Conservation (phyloP, 1,140 invertebrate species). For the Leptopilina boulardi region DNA sequence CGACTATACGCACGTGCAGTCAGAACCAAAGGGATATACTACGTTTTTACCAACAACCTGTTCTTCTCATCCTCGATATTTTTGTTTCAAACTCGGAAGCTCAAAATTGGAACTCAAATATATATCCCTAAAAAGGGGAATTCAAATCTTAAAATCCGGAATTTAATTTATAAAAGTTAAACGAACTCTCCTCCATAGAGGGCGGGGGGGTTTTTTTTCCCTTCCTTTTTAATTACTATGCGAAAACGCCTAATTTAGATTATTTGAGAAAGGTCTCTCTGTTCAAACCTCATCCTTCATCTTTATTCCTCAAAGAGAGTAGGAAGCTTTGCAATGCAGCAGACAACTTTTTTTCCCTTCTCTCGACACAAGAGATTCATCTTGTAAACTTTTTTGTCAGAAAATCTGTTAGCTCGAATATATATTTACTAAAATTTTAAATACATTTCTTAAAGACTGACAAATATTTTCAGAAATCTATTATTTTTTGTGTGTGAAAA, state of each 20-base stretch:
- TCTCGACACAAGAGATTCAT: not conserved
- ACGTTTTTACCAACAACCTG: constrained; percentile 39
- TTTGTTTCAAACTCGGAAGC: constrained; percentile 45
- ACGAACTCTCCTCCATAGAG: constrained; percentile 55
- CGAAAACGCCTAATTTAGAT: constrained; percentile 55
- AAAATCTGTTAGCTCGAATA: not conserved
- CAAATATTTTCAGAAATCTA: too few species aligned
- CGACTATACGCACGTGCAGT: constrained; percentile 39
- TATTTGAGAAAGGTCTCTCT: constrained; percentile 23
- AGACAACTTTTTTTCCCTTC: not conserved
- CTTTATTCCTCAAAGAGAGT: not conserved
- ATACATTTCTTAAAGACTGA: too few species aligned
- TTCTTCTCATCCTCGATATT: constrained; percentile 33
- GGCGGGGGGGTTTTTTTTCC: too few species aligned
- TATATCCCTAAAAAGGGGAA: constrained; percentile 45
- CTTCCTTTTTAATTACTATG: too few species aligned
- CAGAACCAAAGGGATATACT: not conserved
- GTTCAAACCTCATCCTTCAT: not conserved
- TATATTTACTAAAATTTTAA: too few species aligned
- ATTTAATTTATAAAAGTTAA: constrained; percentile 61
- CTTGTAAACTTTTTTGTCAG: constrained; percentile 2
- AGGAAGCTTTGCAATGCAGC: not conserved
- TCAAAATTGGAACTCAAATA: constrained; percentile 40
- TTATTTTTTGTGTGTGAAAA: too few species aligned
- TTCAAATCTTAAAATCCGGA: constrained; percentile 60